Conservation (phyloP, 2,113 vertebrate species). For the Melanerpes formicivorus region DNA sequence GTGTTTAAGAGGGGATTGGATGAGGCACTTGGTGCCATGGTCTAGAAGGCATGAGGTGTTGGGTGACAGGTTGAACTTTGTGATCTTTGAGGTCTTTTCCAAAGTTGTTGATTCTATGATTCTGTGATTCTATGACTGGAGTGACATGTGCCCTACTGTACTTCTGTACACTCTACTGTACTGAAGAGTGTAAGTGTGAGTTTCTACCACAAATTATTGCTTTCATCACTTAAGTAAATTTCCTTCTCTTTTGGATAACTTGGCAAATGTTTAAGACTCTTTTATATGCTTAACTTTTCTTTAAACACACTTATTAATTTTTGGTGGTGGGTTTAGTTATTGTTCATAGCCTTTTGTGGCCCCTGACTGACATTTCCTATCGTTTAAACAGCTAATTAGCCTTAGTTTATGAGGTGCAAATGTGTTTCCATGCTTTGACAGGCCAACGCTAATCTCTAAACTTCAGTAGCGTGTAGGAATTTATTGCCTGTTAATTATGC, state of each 20-base stretch:
- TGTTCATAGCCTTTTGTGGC: neutral
- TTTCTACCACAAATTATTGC: neutral
- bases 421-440: constrained; percentile 45
- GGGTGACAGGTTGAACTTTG: no score
- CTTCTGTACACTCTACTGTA: neutral
- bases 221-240: neutral
- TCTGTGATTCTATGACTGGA: neutral
- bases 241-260: neutral
- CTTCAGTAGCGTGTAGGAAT: constrained; percentile 10
- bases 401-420: constrained; percentile 45
- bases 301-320: neutral
- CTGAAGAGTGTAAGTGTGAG: no score
- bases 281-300: neutral
- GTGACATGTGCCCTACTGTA: neutral
- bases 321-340: neutral
- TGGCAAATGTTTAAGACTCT: neutral
- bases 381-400: constrained; percentile 27
- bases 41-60: no score
- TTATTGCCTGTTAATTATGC: constrained; percentile 58
- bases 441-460: constrained; percentile 27
- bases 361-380: constrained; percentile 40
- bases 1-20: no score
- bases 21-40: no score
- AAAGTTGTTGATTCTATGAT: no score
- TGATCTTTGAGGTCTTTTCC: no score